Conservation (phyloP, 2,113 vertebrate species). For the Emydura subglobosa region DNA sequence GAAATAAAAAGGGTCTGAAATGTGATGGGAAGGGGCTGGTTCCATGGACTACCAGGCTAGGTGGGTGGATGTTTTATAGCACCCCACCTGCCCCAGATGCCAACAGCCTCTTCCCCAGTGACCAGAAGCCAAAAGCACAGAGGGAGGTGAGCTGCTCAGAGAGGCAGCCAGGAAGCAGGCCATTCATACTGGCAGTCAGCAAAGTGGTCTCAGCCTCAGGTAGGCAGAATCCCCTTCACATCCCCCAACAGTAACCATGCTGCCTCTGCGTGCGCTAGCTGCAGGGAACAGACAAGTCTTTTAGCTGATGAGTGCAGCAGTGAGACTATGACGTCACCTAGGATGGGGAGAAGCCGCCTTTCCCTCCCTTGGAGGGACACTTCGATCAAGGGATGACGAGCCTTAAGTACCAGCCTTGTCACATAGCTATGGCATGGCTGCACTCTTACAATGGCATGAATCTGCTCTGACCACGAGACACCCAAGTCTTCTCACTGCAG, state of each 20-base stretch:
- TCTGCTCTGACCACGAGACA: background rate
- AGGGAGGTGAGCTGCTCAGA: background rate
- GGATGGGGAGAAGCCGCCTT: background rate
- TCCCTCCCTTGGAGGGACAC: background rate
- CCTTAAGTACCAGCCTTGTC: background rate
- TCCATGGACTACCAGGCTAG: background rate
- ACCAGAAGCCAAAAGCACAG: rapidly evolving
- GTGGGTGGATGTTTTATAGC: no score
- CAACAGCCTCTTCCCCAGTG: background rate
- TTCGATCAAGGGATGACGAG: background rate
- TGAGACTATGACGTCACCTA: background rate
- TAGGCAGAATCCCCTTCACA: background rate
- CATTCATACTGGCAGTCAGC: background rate
- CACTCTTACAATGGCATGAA: background rate
- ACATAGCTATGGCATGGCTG: background rate
- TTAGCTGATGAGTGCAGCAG: rapidly evolving
- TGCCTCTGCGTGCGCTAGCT: rapidly evolving
- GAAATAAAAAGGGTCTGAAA: background rate
- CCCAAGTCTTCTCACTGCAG: background rate
- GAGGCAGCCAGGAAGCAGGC: background rate
- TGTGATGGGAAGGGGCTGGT: background rate
- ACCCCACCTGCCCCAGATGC: rapidly evolving
- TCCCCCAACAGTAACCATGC: rapidly evolving
- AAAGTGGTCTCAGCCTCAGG: background rate
- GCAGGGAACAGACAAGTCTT: background rate